Evolutionary conservation across 2,797 vertebrate genomes (phyloP).

Genomic region (Melanotaenia boesemani): DNA sequence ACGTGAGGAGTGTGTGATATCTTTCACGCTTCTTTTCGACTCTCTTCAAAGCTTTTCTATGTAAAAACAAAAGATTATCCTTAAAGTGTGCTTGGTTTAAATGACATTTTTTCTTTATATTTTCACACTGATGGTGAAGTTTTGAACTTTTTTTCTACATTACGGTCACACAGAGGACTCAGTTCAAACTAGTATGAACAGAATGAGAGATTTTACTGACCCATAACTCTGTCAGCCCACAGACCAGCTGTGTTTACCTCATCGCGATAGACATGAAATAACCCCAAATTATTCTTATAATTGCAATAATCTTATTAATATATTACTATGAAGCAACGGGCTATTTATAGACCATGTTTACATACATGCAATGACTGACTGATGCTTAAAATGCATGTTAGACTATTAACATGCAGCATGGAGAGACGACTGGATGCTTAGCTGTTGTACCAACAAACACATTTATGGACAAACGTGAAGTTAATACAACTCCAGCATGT

Average conservation of each 20-base stretch:
- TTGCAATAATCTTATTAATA: not conserved
- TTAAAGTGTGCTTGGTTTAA: no score
- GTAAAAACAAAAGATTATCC: no score
- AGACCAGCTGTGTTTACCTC: not conserved
- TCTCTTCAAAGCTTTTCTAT: no score
- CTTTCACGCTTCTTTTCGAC: no score
- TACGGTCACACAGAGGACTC: no score
- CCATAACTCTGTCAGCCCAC: not conserved
- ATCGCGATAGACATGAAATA: constrained; percentile 4
- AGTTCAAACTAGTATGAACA: no score
- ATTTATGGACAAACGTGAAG: constrained; percentile 25
- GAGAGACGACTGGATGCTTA: constrained; percentile 39
- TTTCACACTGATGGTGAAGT: no score
- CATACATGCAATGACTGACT: constrained; percentile 26
- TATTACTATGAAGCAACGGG: constrained; percentile 4
- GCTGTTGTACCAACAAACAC: constrained; percentile 1
- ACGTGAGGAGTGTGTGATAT: no score
- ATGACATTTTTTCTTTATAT: no score
- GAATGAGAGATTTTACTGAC: no score
- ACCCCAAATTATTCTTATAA: not conserved
- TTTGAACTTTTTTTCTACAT: no score
- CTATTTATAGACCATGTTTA: constrained; percentile 29
- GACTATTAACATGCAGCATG: not conserved
- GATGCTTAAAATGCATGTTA: no score
- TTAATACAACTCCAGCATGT: constrained; percentile 1